Conservation (phyloP, 53 echinoderm and acorn worm species). For the Echinarachnius parma region DNA sequence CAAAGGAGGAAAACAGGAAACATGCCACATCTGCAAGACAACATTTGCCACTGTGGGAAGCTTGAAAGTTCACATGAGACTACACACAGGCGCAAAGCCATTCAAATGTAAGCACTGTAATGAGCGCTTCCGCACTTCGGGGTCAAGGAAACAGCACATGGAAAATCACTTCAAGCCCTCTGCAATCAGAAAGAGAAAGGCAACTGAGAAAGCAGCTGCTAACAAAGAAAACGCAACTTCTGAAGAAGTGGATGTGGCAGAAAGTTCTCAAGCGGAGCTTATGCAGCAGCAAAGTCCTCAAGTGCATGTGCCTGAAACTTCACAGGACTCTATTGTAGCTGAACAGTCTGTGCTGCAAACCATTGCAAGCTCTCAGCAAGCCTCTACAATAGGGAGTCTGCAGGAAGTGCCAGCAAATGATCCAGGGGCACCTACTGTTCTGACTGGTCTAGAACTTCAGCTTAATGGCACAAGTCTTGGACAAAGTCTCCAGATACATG, state of each 20-base stretch:
- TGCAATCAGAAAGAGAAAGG: conserved; percentile 54
- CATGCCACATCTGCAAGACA: conserved; percentile 88
- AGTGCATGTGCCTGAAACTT: no score
- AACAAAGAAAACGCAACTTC: conserved; percentile 38
- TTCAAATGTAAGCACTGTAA: conserved; percentile 93
- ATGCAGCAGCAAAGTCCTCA: conserved; percentile 17
- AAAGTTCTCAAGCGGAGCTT: not conserved
- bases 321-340: conserved; percentile 16
- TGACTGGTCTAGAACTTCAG: conserved; percentile 84
- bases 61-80: conserved; percentile 96
- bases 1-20: conserved; percentile 74
- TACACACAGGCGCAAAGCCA: conserved; percentile 94
- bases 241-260: conserved; percentile 46
- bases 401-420: conserved; percentile 54
- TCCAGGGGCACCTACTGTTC: conserved; percentile 61
- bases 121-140: conserved; percentile 90
- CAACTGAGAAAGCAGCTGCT: conserved; percentile 38
- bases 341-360: conserved; percentile 42
- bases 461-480: conserved; percentile 71
- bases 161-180: conserved; percentile 77
- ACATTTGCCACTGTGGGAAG: conserved; percentile 92
- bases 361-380: conserved; percentile 14
- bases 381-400: conserved; percentile 49
- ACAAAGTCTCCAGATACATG: conserved; percentile 79
- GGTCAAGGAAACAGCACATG: conserved; percentile 90